Evolutionary conservation across 2,888 invertebrate genomes (phyloP), one percentile per base, ranked within the genome.

Genomic region (Myathropa florea): DNA sequence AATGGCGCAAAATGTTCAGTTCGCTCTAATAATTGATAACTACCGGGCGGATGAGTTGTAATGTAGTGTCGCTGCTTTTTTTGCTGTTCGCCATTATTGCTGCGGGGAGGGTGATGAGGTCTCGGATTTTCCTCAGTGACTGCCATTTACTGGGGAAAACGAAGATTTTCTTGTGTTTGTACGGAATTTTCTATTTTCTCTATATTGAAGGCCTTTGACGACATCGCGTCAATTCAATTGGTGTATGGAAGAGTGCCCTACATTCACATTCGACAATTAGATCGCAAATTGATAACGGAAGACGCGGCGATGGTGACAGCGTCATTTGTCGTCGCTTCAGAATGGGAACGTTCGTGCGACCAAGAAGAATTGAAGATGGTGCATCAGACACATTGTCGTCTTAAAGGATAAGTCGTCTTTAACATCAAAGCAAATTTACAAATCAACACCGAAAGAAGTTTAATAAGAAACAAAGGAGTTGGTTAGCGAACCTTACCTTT

Each of bases 1-100:
- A 77, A 77, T 77, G 77, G 77, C 68, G 68, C 55, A 68, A 78
- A 78, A 55, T 71, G 63, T 71, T 78, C 71, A 78, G 71, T 78
- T 71, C 78, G 78, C 78, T 78, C 78, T 78, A 78, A 78, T 78
- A 78, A 78, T 78, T 78, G 78, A 78, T 78, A 78, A 78, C 78
- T 78, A 71, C 78, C 78, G 78, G 78, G 64, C 70, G 71, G 64
- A 78, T 78, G 70, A 70, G 70, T 77, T 68, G 77, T 77, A 28
- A 55, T 63, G 7, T 26, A 28, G 28, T 60, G 60, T 60, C 28
- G 28, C 28, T 60, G 28, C 60, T 46, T 46, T 46, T 55, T 64
- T 59, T 28, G 28, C 14, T 36, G 63, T 55, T 46, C 46, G 18
- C 7, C 46, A 33, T 63, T 21, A 36, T 53, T 23, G 39, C 70